Percentiles rank a stretch among this genome's conserved stretches.
Conservation (phyloP, 2,888 invertebrate genomes). For the Spodoptera littoralis region DNA sequence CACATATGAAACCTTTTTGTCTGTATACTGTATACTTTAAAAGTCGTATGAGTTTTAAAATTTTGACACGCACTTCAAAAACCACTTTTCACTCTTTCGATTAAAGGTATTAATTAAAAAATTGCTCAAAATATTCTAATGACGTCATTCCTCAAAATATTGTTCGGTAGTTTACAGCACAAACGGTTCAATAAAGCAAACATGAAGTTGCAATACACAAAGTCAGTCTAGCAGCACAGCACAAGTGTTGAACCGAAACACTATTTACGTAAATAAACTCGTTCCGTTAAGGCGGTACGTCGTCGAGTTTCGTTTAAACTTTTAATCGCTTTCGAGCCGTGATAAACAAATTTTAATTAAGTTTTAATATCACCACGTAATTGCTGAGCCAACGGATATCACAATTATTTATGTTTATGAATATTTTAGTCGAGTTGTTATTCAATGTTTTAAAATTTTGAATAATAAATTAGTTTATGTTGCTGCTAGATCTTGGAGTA, state of each 20-base stretch:
- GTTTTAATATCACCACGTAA: slow-evolving; percentile 88
- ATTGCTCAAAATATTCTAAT: too few relatives aligned
- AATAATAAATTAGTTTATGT: slow-evolving; percentile 36
- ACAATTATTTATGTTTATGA: slow-evolving; percentile 82
- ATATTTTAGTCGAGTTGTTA: slow-evolving; percentile 62
- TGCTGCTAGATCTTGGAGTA: slow-evolving; percentile 3
- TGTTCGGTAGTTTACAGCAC: slow-evolving; percentile 8
- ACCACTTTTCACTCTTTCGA: too few relatives aligned
- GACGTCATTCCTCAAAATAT: slow-evolving; percentile 1
- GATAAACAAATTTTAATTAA: slow-evolving; percentile 89
- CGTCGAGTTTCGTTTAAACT: slow-evolving; percentile 86
- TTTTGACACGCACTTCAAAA: too few relatives aligned
- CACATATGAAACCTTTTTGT: too few relatives aligned
- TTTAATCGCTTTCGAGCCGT: slow-evolving; percentile 88
- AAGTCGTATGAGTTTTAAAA: too few relatives aligned
- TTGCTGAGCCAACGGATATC: slow-evolving; percentile 84
- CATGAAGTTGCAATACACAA: slow-evolving; percentile 49
- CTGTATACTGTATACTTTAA: too few relatives aligned
- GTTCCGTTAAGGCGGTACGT: slow-evolving; percentile 81
- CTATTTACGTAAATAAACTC: slow-evolving; percentile 85
- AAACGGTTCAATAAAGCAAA: slow-evolving; percentile 33
- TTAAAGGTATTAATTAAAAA: too few relatives aligned
- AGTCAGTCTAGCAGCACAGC: slow-evolving; percentile 55
- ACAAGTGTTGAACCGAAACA: slow-evolving; percentile 70
- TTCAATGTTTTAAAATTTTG: slow-evolving; percentile 40